These are phyloP conservation scores for Drosophila bocki DNA, from an alignment of 1,140 invertebrate species.

Conservation along the genomic window DNA sequence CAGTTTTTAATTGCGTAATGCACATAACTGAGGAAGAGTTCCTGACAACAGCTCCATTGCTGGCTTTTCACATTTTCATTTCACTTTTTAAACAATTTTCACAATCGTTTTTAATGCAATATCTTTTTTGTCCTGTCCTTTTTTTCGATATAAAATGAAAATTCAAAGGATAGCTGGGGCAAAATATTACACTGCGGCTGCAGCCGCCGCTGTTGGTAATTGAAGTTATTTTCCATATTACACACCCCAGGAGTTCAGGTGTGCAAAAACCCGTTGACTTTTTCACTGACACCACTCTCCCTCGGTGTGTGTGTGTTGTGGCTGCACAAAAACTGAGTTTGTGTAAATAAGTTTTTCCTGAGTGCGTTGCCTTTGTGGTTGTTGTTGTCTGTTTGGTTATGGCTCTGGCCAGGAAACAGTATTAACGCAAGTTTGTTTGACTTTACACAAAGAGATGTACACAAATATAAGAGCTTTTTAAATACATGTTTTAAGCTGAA, in stretches of 20 bases:
- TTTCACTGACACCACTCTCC: conserved; percentile 41
- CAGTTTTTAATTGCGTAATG: conserved; percentile 10
- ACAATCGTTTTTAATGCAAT: conserved; percentile 29
- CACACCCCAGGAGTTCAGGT: conserved; percentile 41
- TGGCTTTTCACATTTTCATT: conserved; percentile 10
- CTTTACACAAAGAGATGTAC: conserved; percentile 1
- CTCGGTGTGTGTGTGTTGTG: not conserved
- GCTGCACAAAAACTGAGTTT: conserved; percentile 42
- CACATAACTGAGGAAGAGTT: not conserved
- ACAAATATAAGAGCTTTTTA: not conserved
- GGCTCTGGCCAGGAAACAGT: conserved; percentile 32
- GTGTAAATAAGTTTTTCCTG: conserved; percentile 48
- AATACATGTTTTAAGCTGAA: conserved; percentile 2
- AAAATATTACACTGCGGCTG: conserved; percentile 34
- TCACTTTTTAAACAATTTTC: conserved; percentile 13
- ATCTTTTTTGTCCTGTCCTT: not conserved
- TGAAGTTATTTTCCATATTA: conserved; percentile 73
- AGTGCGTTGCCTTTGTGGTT: conserved; percentile 17
- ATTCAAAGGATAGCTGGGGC: conserved; percentile 6
- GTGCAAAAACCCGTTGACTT: conserved; percentile 58
- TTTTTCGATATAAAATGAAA: conserved; percentile 3
- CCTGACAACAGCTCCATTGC: not conserved
- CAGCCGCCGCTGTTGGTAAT: conserved; percentile 45
- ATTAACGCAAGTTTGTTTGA: conserved; percentile 41
- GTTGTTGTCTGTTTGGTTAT: conserved; percentile 23